Evolutionary conservation across 92 coral and sea anemone species (phyloP), one percentile per base, ranked within the genome.

Genomic region (Siderastrea radians): DNA sequence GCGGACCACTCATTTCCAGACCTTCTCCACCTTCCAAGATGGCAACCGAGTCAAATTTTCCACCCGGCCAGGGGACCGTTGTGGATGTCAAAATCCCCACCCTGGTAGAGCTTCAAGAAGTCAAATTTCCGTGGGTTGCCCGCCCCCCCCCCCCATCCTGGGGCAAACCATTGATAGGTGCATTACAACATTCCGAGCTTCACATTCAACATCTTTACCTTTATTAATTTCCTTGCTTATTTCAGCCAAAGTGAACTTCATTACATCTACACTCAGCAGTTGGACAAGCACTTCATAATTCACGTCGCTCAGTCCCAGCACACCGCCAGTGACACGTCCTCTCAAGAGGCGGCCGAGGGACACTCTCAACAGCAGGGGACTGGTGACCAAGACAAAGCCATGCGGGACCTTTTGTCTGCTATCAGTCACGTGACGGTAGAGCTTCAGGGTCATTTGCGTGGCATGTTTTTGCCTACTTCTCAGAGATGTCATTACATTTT

Each of bases 401-500:
- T 95, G 92, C 91, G 95, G 77, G 98, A 95, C 49, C 88, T 95
- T 53, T 55, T 98, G 71, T 82, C 94, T 8, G 90, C 91, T 81
- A 68, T 98, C 52, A 93, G 91, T 45, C 85, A 60, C 77, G 92
- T 96, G 86, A 98, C 98, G 58, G 87, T 98, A 71, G 98, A 98
- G 75, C 93, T 98, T 47, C 99, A 98, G 91, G 96, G 92, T 71
- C 91, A 94, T 68, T 81, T 98, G 49, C 93, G 99, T 16, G 88
- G 94, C 46, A 98, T 97, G 99, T 98, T 92, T 85, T 93, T 98
- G 16, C 97, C 96, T 1, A 98, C 98, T 17, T 92, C 99, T 49
- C 99, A 95, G 86, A 88, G 99, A 75, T 98, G 99, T 86, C 99
- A 98, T 89, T 98, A 98, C 76, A 93, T 98, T 89, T 98, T 98